Evolutionary conservation across 2,113 vertebrate genomes (phyloP).

Genomic region (Nasalis larvatus): DNA sequence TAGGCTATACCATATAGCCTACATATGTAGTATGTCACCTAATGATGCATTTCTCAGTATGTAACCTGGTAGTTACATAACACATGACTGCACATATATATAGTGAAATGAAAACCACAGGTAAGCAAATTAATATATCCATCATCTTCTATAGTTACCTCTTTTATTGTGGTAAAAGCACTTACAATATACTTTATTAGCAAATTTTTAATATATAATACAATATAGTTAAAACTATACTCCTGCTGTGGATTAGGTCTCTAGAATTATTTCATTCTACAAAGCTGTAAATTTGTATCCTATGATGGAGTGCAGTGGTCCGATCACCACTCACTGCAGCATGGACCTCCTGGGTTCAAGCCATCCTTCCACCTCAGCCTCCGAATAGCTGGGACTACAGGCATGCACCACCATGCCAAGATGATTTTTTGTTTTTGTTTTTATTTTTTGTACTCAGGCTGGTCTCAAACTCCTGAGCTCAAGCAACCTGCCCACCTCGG

Average conservation of each 20-base stretch:
- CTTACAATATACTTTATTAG: not conserved
- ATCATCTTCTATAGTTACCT: not conserved
- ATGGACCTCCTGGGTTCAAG: too few relatives aligned
- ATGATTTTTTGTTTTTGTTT: not conserved
- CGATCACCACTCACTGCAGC: too few relatives aligned
- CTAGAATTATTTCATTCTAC: not conserved
- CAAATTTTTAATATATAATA: not conserved
- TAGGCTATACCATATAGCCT: not conserved
- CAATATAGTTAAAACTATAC: not conserved
- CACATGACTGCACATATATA: not conserved
- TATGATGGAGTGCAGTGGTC: not conserved
- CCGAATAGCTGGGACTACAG: too few relatives aligned
- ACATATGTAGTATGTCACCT: not conserved
- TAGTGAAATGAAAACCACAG: not conserved
- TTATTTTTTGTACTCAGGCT: not conserved
- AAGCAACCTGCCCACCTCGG: too few relatives aligned
- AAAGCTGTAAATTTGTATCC: not conserved
- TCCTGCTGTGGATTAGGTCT: not conserved
- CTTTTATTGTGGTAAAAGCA: not conserved
- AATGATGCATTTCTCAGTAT: not conserved
- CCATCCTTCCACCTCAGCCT: too few relatives aligned
- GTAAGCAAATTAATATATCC: not conserved
- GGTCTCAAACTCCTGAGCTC: too few relatives aligned
- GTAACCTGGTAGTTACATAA: not conserved
- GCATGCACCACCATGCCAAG: too few relatives aligned